These are phyloP conservation scores for Diachasma alloeum DNA, from an alignment of 1,140 invertebrate genomes.

Conservation along the genomic window DNA sequence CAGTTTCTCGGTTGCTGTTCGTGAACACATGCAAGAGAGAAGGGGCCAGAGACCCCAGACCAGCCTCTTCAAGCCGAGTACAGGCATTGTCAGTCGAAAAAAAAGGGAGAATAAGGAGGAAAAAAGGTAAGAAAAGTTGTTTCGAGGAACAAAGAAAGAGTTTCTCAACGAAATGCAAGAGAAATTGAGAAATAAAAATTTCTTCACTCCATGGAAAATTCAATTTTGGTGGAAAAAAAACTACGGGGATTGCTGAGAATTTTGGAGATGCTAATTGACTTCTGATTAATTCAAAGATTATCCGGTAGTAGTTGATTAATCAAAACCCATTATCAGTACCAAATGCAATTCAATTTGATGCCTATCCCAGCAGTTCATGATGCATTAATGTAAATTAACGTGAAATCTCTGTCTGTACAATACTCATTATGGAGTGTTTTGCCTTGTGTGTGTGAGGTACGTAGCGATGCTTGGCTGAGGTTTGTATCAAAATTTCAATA, in stretches of 20 bases:
- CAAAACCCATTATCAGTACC: not conserved
- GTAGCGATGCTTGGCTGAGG: not conserved
- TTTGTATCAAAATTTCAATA: conserved; percentile 26
- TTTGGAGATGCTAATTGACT: too few relatives aligned
- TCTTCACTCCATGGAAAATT: not conserved
- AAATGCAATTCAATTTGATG: not conserved
- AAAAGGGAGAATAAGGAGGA: not conserved
- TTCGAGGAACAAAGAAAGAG: conserved; percentile 8
- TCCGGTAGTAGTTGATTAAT: not conserved
- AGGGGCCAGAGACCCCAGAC: not conserved
- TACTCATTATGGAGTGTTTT: conserved; percentile 7
- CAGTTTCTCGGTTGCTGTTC: not conserved
- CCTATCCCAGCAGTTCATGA: not conserved
- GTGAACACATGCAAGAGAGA: conserved; percentile 1
- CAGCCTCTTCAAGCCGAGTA: not conserved
- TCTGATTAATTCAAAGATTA: not conserved
- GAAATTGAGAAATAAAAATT: not conserved
- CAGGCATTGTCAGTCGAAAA: not conserved
- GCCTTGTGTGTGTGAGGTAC: not conserved
- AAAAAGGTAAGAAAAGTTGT: not conserved
- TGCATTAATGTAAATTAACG: not conserved
- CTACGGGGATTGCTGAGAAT: too few relatives aligned
- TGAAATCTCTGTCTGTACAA: not conserved
- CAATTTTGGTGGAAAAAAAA: too few relatives aligned
- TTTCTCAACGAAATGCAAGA: not conserved